These are phyloP conservation scores for Notamacropus eugenii DNA, from an alignment of 2,797 vertebrate species.

Conservation along the genomic window DNA sequence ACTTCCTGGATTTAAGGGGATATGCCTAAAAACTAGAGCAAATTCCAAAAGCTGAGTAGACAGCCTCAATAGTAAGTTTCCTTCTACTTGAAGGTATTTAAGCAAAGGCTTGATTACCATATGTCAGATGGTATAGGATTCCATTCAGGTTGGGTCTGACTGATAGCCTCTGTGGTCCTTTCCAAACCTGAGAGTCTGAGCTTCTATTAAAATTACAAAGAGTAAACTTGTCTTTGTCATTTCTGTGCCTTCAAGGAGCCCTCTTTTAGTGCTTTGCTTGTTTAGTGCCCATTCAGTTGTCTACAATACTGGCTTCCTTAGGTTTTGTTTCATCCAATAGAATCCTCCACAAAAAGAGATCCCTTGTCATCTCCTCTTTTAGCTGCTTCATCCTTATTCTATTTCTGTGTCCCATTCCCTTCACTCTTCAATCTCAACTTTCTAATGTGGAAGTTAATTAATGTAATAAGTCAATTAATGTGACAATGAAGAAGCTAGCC, in stretches of 20 bases:
- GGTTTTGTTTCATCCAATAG: not conserved
- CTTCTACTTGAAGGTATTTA: too few species aligned
- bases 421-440: not conserved
- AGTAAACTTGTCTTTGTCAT: not conserved
- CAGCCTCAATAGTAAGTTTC: too few species aligned
- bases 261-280: not conserved
- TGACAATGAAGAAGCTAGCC: not conserved
- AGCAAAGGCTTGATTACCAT: too few species aligned
- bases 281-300: too few species aligned
- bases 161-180: not conserved
- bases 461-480: not conserved
- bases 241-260: not conserved
- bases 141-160: too few species aligned
- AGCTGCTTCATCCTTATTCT: not conserved
- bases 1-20: not conserved
- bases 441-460: not conserved
- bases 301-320: too few species aligned
- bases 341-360: not conserved
- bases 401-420: not conserved
- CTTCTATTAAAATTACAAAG: slow-evolving; percentile 8
- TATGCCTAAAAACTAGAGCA: too few species aligned
- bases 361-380: not conserved
- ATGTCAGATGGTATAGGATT: too few species aligned
- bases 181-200: too few species aligned
- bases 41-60: too few species aligned